phyloP scores from a whole-genome alignment of 2,113 vertebrate species.

The human (Homo sapiens) region GRCh38 chr12:26109001-26109500 shows the following conservation, averaged over 20 bases:
- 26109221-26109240: slow-evolving; percentile 23
- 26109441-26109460: background rate
- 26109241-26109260: background rate
- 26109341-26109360: background rate
- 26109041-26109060: background rate
- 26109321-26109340: background rate
- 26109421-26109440: background rate
- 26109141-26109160: slow-evolving; percentile 47
- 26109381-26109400: background rate
- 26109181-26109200: slow-evolving; percentile 75
- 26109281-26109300: background rate
- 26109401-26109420: background rate
- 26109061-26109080: slow-evolving; percentile 1
- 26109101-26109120: slow-evolving; percentile 64
- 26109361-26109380: background rate
- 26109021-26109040: background rate
- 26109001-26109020: background rate
- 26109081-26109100: background rate
- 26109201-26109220: slow-evolving; percentile 35
- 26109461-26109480: background rate
- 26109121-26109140: slow-evolving; percentile 57
- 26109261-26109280: background rate
- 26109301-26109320: background rate
- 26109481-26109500: too few relatives aligned
- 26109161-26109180: slow-evolving; percentile 42